phyloP scores from a whole-genome alignment of 2,797 vertebrate genomes.

The Mus spretus region DNA sequence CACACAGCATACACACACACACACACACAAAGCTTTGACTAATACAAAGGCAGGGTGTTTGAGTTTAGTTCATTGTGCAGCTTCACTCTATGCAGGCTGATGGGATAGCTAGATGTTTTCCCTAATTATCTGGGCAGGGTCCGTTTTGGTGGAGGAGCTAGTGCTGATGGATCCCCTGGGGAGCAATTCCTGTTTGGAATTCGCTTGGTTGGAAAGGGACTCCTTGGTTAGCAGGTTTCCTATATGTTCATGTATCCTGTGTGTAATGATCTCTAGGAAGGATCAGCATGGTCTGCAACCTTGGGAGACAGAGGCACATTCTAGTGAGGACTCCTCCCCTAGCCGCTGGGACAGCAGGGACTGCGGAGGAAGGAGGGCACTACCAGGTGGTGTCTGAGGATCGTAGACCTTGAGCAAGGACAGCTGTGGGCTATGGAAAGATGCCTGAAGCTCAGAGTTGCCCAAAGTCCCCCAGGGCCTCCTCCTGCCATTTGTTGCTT shows the following conservation, averaged over 20 bases:
- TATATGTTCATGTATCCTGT: not conserved
- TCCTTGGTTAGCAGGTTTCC: not conserved
- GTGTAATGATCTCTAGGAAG: not conserved
- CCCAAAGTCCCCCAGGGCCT: not conserved
- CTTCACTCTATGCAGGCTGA: not conserved
- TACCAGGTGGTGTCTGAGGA: not conserved
- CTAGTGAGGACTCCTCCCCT: not conserved
- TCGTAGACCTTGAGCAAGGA: not conserved
- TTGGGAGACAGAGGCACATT: not conserved
- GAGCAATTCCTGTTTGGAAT: too few relatives aligned
- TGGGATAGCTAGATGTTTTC: too few relatives aligned
- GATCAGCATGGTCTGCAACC: too few relatives aligned
- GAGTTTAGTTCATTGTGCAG: not conserved
- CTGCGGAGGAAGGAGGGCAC: not conserved
- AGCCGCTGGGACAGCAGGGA: not conserved
- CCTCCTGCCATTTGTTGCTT: not conserved
- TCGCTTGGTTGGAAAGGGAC: not conserved
- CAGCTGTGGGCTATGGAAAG: not conserved
- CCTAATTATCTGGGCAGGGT: too few relatives aligned
- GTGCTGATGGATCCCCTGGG: not conserved
- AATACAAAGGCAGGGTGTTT: not conserved
- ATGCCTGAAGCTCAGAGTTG: not conserved
- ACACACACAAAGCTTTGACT: not conserved
- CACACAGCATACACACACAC: not conserved
- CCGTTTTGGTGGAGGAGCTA: not conserved